Percentiles rank a stretch among this genome's conserved stretches.
These are phyloP conservation scores for Rhamphomyia laevipes DNA, from an alignment of 2,888 invertebrate genomes.

Conservation along the genomic window DNA sequence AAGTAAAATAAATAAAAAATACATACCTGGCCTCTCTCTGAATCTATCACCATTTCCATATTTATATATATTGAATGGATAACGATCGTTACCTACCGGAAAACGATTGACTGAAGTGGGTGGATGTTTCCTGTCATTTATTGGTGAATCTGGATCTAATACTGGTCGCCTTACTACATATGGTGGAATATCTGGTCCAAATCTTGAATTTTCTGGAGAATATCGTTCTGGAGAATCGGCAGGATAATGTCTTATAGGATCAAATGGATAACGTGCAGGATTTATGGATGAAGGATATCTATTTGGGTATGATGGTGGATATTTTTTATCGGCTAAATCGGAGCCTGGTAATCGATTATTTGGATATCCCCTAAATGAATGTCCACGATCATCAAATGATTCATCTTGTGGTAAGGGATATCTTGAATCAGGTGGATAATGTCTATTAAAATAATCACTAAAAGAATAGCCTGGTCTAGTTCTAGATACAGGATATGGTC, in stretches of 20 bases:
- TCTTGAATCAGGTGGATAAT: conserved; percentile 11
- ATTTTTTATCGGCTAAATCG: conserved; percentile 37
- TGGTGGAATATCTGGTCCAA: conserved; percentile 34
- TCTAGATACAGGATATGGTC: conserved; percentile 15
- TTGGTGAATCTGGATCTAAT: conserved; percentile 38
- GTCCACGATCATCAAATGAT: conserved; percentile 19
- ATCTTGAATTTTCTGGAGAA: conserved; percentile 1
- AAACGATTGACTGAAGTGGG: conserved; percentile 42
- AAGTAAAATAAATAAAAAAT: neutral
- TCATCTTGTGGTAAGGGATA: neutral
- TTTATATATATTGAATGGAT: conserved; percentile 37
- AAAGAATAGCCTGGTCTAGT: conserved; percentile 23
- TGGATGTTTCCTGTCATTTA: conserved; percentile 36
- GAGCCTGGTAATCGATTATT: conserved; percentile 34
- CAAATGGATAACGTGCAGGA: conserved; percentile 23
- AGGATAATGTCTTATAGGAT: conserved; percentile 30
- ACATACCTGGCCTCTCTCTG: conserved; percentile 28
- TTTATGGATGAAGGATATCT: conserved; percentile 17
- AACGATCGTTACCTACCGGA: conserved; percentile 41
- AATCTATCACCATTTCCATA: conserved; percentile 44
- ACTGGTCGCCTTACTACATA: conserved; percentile 34
- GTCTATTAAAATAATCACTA: conserved; percentile 13
- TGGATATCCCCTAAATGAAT: conserved; percentile 22
- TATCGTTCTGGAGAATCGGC: conserved; percentile 9
- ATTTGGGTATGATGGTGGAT: conserved; percentile 30